phyloP scores from a whole-genome alignment of 2,113 vertebrate species.

The Atrichornis clamosus region DNA sequence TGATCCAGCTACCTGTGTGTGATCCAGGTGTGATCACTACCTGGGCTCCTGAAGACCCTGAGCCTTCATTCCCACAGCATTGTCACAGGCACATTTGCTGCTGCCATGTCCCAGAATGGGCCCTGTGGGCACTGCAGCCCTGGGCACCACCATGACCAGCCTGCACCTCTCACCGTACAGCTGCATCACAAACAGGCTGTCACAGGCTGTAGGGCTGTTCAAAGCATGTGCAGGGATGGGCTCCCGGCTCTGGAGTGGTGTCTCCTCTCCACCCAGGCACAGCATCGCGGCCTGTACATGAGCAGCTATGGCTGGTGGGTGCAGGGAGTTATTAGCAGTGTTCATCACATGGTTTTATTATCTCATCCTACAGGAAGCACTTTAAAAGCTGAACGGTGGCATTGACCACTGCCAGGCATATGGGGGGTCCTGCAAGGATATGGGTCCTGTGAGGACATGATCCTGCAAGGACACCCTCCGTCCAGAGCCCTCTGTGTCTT shows the following conservation, averaged over 20 bases:
- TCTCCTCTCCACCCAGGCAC: fast-evolving
- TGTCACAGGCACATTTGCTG: not conserved
- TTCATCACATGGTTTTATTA: not conserved
- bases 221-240: fast-evolving
- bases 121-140: not conserved
- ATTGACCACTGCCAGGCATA: not conserved
- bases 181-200: fast-evolving
- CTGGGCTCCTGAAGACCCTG: not conserved
- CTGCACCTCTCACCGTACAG: not conserved
- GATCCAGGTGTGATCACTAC: not conserved
- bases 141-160: fast-evolving
- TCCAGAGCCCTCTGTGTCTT: fast-evolving
- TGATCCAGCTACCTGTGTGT: not conserved
- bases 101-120: not conserved
- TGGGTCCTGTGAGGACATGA: not conserved
- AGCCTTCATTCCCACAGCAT: not conserved
- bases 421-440: not conserved
- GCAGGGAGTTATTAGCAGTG: not conserved
- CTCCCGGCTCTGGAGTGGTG: not conserved
- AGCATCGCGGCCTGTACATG: not conserved
- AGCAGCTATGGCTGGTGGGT: fast-evolving
- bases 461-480: not conserved
- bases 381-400: not conserved
- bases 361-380: not conserved
- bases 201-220: not conserved